These are phyloP conservation scores for Elephas maximus DNA, from an alignment of 2,113 vertebrate species.

Conservation along the genomic window DNA sequence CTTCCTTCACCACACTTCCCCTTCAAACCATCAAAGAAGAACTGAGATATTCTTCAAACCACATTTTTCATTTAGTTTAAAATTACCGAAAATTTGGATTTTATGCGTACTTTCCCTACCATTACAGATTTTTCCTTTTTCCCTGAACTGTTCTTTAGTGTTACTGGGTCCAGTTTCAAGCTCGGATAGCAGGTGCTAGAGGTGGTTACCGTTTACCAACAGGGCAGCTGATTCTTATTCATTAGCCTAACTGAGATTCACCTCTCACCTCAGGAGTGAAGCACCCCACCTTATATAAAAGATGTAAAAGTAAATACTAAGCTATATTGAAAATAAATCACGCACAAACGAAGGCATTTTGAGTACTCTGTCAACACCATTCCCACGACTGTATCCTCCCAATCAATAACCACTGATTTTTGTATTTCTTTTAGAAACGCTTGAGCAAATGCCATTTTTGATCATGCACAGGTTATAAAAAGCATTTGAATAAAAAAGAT, in stretches of 20 bases:
- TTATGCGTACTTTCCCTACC: neutral
- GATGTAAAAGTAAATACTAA: neutral
- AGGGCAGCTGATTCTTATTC: neutral
- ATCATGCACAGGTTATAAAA: neutral
- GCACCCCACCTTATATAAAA: neutral
- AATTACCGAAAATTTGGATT: neutral
- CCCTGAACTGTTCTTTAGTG: neutral
- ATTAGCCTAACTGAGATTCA: neutral
- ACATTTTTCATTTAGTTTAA: conserved; percentile 13
- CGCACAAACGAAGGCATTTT: neutral
- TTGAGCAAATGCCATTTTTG: neutral
- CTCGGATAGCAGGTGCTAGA: neutral
- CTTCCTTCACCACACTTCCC: neutral
- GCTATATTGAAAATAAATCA: neutral
- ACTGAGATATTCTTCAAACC: neutral
- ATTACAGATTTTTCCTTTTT: too few relatives aligned
- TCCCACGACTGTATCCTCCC: neutral
- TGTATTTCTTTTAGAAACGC: neutral
- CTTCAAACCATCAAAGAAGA: neutral
- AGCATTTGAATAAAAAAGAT: neutral
- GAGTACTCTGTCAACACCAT: neutral
- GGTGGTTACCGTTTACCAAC: neutral
- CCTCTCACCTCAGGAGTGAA: neutral
- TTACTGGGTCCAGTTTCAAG: neutral
- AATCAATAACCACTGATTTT: neutral